Conservation (phyloP, 2,888 invertebrate species). For the Drosophila kuntzei region DNA sequence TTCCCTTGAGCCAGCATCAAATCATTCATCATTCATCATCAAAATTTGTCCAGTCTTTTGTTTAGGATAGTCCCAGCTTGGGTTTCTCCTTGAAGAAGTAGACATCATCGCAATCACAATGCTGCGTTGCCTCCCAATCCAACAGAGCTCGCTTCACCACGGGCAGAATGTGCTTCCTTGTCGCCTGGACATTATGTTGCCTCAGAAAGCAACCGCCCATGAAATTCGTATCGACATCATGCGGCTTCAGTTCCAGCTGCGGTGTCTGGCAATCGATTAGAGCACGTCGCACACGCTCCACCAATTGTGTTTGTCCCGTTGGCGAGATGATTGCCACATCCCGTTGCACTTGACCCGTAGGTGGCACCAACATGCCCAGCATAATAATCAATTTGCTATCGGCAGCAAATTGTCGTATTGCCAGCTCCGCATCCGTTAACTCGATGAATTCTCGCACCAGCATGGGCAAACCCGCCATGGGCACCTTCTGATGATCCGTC, state of each 20-base stretch:
- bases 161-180: conserved; percentile 90
- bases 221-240: conserved; percentile 79
- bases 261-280: conserved; percentile 61
- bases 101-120: conserved; percentile 63
- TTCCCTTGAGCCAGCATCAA: too few species aligned
- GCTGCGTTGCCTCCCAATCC: conserved; percentile 51
- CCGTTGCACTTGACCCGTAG: conserved; percentile 85
- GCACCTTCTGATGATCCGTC: conserved; percentile 86
- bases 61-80: conserved; percentile 64
- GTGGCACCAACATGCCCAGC: conserved; percentile 88
- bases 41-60: too few species aligned
- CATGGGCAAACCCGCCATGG: conserved; percentile 86
- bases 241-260: conserved; percentile 83
- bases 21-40: too few species aligned
- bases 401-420: conserved; percentile 86
- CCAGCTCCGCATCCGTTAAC: conserved; percentile 84
- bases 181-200: conserved; percentile 88
- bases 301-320: conserved; percentile 45
- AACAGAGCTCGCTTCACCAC: conserved; percentile 86
- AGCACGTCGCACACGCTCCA: conserved; percentile 63
- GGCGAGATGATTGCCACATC: conserved; percentile 87
- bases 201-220: conserved; percentile 86
- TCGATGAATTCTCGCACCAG: conserved; percentile 77
- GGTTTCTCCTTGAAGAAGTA: conserved; percentile 73
- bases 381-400: conserved; percentile 86